Evolutionary conservation across 1,140 invertebrate species (phyloP).

Genomic region (Battus philenor): DNA sequence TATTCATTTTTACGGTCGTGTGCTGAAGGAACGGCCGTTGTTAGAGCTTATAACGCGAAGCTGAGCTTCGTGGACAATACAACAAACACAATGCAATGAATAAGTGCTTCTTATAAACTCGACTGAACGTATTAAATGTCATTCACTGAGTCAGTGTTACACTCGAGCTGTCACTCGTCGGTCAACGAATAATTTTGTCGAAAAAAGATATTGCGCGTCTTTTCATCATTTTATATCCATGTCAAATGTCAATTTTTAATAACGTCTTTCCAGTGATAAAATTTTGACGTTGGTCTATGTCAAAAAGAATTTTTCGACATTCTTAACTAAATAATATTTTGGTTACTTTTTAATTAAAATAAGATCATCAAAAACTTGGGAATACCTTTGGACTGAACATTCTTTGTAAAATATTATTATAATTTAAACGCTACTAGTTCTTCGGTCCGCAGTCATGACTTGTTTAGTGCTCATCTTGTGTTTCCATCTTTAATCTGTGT

Average conservation of each 20-base stretch:
- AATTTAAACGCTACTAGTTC: constrained; percentile 55
- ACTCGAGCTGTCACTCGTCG: constrained; percentile 60
- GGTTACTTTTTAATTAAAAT: too few relatives aligned
- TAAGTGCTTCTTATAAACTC: constrained; percentile 37
- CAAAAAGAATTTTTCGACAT: constrained; percentile 8
- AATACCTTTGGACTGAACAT: too few relatives aligned
- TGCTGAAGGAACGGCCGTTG: constrained; percentile 4
- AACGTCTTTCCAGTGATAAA: constrained; percentile 16
- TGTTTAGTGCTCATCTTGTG: constrained; percentile 66
- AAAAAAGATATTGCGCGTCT: constrained; percentile 32
- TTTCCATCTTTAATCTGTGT: constrained; percentile 72
- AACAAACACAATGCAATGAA: constrained; percentile 38
- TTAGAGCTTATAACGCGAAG: constrained; percentile 6
- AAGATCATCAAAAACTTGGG: too few relatives aligned
- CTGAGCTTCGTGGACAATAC: constrained; percentile 9
- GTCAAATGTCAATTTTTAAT: constrained; percentile 49
- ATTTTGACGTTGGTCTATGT: constrained; percentile 16
- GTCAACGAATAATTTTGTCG: constrained; percentile 56
- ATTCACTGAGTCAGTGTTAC: constrained; percentile 47
- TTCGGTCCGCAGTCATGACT: constrained; percentile 56
- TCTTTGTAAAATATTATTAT: too few relatives aligned
- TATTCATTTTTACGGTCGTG: constrained; percentile 13
- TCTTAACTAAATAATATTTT: too few relatives aligned
- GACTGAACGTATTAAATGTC: constrained; percentile 30
- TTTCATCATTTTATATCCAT: constrained; percentile 42